Evolutionary conservation across 2,113 vertebrate species (phyloP).

Genomic region (Tupaia tana): DNA sequence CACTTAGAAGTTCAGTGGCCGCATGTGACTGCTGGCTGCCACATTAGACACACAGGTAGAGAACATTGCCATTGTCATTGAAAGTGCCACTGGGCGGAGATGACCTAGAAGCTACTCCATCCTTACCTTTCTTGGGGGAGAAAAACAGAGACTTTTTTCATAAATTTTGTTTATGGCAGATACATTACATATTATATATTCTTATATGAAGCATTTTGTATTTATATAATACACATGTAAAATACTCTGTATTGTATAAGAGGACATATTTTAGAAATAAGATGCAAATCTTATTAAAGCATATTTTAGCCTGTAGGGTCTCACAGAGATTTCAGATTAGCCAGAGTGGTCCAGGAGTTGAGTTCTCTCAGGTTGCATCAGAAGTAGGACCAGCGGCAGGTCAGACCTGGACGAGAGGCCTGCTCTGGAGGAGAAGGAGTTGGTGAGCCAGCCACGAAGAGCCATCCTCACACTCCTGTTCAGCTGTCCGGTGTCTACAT

Average conservation of each 20-base stretch:
- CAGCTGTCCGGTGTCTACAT: no score
- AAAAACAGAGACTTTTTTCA: not conserved
- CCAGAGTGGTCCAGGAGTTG: not conserved
- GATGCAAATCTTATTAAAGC: not conserved
- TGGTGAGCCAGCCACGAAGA: rapidly evolving
- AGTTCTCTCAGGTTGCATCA: not conserved
- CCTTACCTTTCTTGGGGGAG: not conserved
- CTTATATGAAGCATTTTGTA: not conserved
- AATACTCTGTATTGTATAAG: not conserved
- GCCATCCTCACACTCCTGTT: no score
- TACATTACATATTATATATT: not conserved
- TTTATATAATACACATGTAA: not conserved
- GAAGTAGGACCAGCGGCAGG: rapidly evolving
- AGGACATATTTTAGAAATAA: not conserved
- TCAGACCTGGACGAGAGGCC: not conserved
- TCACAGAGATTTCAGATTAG: not conserved
- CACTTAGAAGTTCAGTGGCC: not conserved
- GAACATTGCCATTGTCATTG: rapidly evolving
- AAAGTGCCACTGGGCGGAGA: no score
- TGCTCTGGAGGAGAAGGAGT: rapidly evolving
- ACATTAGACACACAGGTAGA: rapidly evolving
- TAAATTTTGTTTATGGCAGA: not conserved
- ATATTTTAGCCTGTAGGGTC: not conserved
- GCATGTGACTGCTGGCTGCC: rapidly evolving
- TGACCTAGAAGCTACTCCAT: not conserved